A percentile compares a stretch with the other conserved stretches of the same genome.
These are phyloP conservation scores for Hydrochoerus hydrochaeris DNA, from an alignment of 2,113 vertebrate species.

Conservation along the genomic window DNA sequence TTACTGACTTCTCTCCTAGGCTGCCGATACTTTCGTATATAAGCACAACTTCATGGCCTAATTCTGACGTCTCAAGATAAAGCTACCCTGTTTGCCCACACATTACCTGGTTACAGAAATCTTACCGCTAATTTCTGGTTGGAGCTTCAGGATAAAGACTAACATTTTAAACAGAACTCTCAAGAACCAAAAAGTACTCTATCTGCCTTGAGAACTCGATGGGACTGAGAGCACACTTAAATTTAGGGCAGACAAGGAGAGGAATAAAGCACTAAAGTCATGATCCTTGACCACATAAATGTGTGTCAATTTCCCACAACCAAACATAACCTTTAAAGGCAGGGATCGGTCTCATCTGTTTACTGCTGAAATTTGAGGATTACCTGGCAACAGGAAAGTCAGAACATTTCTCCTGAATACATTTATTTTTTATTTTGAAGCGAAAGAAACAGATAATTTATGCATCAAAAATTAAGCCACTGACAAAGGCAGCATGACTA, in stretches of 20 bases:
- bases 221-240: neutral
- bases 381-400: neutral
- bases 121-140: neutral
- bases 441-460: neutral
- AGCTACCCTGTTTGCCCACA: fast-evolving
- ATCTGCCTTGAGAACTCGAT: neutral
- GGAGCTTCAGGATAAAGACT: neutral
- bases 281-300: neutral
- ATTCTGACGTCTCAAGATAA: neutral
- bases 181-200: neutral
- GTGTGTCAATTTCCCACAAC: neutral
- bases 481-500: neutral
- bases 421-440: neutral
- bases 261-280: neutral
- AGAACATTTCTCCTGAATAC: neutral
- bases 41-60: too few relatives aligned
- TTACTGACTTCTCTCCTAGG: neutral
- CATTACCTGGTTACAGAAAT: neutral
- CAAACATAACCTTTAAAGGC: neutral
- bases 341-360: neutral
- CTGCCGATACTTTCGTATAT: fast-evolving
- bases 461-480: neutral
- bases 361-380: neutral
- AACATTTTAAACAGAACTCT: neutral
- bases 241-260: neutral